Conservation (phyloP, 1,140 invertebrate species). For the Drosophila miranda region DNA sequence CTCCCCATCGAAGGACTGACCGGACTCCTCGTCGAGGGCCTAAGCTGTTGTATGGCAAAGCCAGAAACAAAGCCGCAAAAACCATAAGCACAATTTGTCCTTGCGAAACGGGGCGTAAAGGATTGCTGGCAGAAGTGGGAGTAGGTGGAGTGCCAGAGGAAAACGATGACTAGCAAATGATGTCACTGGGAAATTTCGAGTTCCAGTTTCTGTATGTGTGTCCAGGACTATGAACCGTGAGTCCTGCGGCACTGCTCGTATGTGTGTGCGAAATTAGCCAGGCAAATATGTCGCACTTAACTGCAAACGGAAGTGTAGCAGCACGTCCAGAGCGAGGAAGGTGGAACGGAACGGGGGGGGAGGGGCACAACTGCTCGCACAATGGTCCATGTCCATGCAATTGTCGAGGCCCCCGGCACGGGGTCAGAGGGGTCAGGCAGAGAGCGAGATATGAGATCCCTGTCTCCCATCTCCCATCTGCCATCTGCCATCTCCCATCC, state of each 20-base stretch:
- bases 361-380: not conserved
- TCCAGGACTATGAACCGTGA: conserved; percentile 55
- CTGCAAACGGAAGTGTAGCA: conserved; percentile 62
- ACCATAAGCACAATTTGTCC: conserved; percentile 56
- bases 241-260: conserved; percentile 47
- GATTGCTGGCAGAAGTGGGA: conserved; percentile 7
- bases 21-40: conserved; percentile 6
- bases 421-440: conserved; percentile 31
- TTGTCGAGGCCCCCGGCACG: conserved; percentile 52
- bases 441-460: conserved; percentile 2
- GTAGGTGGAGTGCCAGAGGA: conserved; percentile 18
- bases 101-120: conserved; percentile 13
- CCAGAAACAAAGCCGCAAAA: conserved; percentile 60
- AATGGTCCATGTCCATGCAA: conserved; percentile 55
- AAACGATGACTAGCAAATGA: conserved; percentile 37
- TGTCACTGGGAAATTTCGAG: conserved; percentile 29
- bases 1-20: conserved; percentile 43
- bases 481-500: conserved; percentile 9
- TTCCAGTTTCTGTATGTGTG: conserved; percentile 1
- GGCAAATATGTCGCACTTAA: conserved; percentile 80
- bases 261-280: conserved; percentile 64
- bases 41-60: conserved; percentile 9
- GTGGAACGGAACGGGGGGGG: not conserved
- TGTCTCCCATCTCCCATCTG: not conserved
- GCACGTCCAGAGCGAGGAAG: conserved; percentile 27